Evolutionary conservation across 2,888 invertebrate species (phyloP), one percentile per base, ranked within the genome.

Genomic region (Agrotis ipsilon): DNA sequence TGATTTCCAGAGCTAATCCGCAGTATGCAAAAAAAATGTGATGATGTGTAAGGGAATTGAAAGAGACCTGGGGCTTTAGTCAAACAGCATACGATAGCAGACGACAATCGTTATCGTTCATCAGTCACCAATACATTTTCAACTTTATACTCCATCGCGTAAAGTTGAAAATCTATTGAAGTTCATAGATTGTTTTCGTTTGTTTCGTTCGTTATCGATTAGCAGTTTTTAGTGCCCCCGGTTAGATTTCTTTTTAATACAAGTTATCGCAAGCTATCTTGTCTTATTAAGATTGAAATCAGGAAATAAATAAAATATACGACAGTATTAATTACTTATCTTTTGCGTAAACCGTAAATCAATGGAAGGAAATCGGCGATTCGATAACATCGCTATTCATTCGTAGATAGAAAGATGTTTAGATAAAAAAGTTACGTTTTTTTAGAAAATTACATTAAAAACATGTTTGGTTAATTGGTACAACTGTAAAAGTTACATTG

Each of bases 291-390:
- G 49, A 80, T 66, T 66, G 24, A 32, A 45, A 80, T 80, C 63
- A 60, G 48, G 45, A 63, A 75, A 79, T 74, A 59, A 49, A 72
- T 57, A 73, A 75, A 70, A 66, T n/a, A 49, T 49, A 69, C 77
- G 71, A 59, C 52, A 46, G 19, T 60, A 55, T 63, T 62, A 69
- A 77, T 77, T 68, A 65, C 48, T 54, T 77, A 71, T 71, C 81
- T 55, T 45, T 11, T 14, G 51, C 59, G 65, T 60, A 66, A 77
- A 81, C 77, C 60, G 62, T 77, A 78, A 67, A 78, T 81, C 72
- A 78, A 72, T 71, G 81, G 60, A 64, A 77, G 82, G 78, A 81
- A 78, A 81, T 78, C 45, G 62, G 70, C 54, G 60, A 62, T 43
- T 39, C 14, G 78, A 81, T 78, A 52, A 2, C 45, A 71, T 78